phyloP scores from a whole-genome alignment of 2,797 vertebrate genomes.

The Lateolabrax maculatus region DNA sequence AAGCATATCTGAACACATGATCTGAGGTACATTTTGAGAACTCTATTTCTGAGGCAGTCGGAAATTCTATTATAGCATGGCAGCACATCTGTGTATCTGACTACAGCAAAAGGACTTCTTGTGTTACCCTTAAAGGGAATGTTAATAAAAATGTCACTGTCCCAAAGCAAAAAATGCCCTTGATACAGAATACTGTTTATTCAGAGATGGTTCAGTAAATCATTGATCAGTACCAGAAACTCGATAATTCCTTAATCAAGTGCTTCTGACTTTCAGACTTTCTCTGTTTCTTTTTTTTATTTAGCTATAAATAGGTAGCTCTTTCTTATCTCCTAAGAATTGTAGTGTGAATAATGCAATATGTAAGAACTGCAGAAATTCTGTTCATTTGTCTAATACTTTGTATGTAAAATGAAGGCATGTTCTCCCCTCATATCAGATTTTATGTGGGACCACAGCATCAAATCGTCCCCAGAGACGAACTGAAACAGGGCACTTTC shows the following conservation, averaged over 20 bases:
- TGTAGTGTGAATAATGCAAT: slow-evolving; percentile 15
- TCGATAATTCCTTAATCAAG: slow-evolving; percentile 8
- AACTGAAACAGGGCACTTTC: slow-evolving; percentile 3
- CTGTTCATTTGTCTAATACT: slow-evolving; percentile 5
- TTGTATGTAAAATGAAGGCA: slow-evolving; percentile 17
- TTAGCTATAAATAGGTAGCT: slow-evolving; percentile 8
- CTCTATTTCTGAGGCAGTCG: slow-evolving; percentile 46
- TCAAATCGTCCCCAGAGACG: background rate
- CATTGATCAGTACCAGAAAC: slow-evolving; percentile 8
- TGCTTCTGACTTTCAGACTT: background rate
- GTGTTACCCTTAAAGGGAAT: slow-evolving; percentile 33
- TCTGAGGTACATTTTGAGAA: slow-evolving; percentile 67
- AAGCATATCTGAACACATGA: slow-evolving; percentile 38
- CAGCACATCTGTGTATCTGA: slow-evolving; percentile 23
- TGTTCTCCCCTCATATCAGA: background rate
- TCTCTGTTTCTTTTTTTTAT: background rate
- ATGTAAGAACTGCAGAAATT: slow-evolving; percentile 29
- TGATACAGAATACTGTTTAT: slow-evolving; percentile 5
- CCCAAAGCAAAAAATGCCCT: slow-evolving; percentile 20
- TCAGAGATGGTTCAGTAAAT: background rate
- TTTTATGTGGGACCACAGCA: slow-evolving; percentile 2
- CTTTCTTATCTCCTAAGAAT: slow-evolving; percentile 8
- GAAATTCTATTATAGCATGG: slow-evolving; percentile 10
- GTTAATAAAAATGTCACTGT: slow-evolving; percentile 30
- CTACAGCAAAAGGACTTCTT: slow-evolving; percentile 1